Evolutionary conservation across 2,888 invertebrate genomes (phyloP), one percentile per base, ranked within the genome.

Genomic region (Tiliacea aurago): DNA sequence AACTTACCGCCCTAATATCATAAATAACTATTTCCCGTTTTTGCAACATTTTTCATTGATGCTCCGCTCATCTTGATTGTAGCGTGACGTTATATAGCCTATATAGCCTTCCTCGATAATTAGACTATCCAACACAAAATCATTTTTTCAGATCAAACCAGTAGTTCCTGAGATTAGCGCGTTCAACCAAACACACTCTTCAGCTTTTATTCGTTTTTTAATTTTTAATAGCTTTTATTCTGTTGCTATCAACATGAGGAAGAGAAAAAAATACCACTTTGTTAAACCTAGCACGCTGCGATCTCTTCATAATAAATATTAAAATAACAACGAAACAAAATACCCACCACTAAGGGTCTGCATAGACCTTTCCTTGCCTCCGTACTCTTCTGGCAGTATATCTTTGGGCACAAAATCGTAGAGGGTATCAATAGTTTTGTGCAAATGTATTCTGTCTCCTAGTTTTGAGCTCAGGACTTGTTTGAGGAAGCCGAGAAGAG

Each of bases 311-410:
- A n/a, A n/a, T 0, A 5, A 37, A 7, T 37, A 59, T 13, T 13
- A 37, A 23, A 61, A n/a, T 13, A 4, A n/a, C 18, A 13, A 33
- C 28, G 1, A 28, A 11, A 45, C 33, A 6, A 4, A 55, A 37
- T 49, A 80, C 85, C 68, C 80, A 94, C 94, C 90, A 68, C 86
- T 86, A 4, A 94, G 49, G 53, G 81, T 79, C 51, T 83, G 85
- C 15, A 92, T 20, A 9, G 90, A 69, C 28, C 67, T 85, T 69
- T 91, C 92, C 4, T 89, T 83, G 0, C 95, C 95, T 5, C 93
- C 94, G 73, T 91, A 95, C 3, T 95, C 95, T 15, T 67, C 70
- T 0, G 95, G 95, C 18, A 95, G 59, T 4, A 93, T 75, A 3
- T 90, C 84, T 77, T 88, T 89, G 0, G 91, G 87, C 1, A 93